phyloP scores from a whole-genome alignment of 2,888 invertebrate genomes.

The Creontiades dilutus region DNA sequence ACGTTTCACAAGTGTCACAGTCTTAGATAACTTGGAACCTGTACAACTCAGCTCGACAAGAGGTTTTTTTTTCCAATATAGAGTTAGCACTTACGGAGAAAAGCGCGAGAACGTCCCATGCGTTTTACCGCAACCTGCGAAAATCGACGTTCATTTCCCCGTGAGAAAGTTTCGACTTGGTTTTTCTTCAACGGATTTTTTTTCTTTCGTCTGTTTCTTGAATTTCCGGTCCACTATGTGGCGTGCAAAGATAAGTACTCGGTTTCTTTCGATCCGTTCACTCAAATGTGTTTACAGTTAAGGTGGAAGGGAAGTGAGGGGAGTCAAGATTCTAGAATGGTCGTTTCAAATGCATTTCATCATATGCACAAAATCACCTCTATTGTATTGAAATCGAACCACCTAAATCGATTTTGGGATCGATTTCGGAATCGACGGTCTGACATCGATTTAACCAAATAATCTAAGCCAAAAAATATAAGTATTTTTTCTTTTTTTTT shows the following conservation, averaged over 20 bases:
- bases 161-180: background rate
- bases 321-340: too few relatives aligned
- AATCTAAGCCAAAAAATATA: too few relatives aligned
- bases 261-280: background rate
- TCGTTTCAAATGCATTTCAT: too few relatives aligned
- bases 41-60: background rate
- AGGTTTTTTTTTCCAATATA: background rate
- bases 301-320: too few relatives aligned
- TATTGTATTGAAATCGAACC: too few relatives aligned
- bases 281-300: background rate
- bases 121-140: constrained; percentile 28
- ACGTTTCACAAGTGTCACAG: background rate
- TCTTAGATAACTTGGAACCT: background rate
- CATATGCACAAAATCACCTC: too few relatives aligned
- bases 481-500: too few relatives aligned
- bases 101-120: constrained; percentile 12
- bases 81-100: background rate
- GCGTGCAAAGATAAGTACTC: background rate
- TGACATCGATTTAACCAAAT: too few relatives aligned
- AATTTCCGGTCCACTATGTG: background rate
- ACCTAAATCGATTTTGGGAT: too few relatives aligned
- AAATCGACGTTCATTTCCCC: constrained; percentile 17
- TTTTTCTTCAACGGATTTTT: background rate
- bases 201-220: background rate
- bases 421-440: too few relatives aligned